Evolutionary conservation across 2,888 invertebrate species (phyloP), one percentile per base, ranked within the genome.

Genomic region (Cepaea hortensis): DNA sequence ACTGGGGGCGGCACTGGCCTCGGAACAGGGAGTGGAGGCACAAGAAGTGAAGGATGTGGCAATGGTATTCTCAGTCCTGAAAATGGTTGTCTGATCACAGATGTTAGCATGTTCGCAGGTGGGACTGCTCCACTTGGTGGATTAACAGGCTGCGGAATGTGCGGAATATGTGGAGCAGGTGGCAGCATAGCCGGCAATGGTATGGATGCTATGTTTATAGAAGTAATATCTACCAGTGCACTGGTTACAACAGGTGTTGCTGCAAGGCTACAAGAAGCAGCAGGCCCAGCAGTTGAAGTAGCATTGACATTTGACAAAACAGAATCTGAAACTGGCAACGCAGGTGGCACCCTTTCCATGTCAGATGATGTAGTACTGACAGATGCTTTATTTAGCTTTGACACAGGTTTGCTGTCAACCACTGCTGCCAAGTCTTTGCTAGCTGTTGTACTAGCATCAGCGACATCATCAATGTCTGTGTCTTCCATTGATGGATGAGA

Each of bases 401-500:
- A 3, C n/a, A 18, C n/a, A 61, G 61, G 23, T 79, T 61, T 79
- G 23, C 20, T 61, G 55, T 61, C 77, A 61, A 35, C 11, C 5
- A 15, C 46, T 46, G 75, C 46, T 4, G 48, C 13, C 46, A 15
- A 5, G 2, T 77, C 76, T 20, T 35, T 9, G 7, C 48, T 50
- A 50, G 15, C 76, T 50, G 48, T 76, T 20, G 18, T 4, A 50
- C 6, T 50, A 76, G 18, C 1, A 15, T 35, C 65, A 20, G 61
- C 4, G 23, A 11, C 75, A 68, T 35, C 23, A 7, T 76, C 62
- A 6, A 50, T n/a, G 18, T 83, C 83, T 35, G 35, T 35, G 46
- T 86, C 86, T 61, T 86, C 86, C 55, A 86, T 18, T 48, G 86
- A 86, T 50, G 86, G 86, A 72, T 83, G 83, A 70, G 86, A 86